These are phyloP conservation scores for Geotrypetes seraphini DNA, from an alignment of 2,797 vertebrate species.

Conservation along the genomic window DNA sequence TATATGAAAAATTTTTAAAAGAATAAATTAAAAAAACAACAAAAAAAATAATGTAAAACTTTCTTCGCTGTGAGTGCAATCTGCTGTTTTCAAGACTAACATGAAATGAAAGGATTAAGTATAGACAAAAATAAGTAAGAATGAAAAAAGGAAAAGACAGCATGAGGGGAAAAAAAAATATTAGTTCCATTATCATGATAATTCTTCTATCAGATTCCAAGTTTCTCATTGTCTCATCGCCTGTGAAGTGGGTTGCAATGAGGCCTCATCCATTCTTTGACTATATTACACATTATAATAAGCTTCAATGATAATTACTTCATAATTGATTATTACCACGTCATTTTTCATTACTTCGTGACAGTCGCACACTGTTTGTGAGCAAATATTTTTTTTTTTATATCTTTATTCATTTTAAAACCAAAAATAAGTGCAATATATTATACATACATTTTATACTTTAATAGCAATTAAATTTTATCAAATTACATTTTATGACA, in stretches of 20 bases:
- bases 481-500: too few relatives aligned
- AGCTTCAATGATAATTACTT: conserved; percentile 7
- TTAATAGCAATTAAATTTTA: too few relatives aligned
- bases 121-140: background rate
- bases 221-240: too few relatives aligned
- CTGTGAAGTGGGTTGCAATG: background rate
- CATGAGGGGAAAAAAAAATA: background rate
- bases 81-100: background rate
- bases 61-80: background rate
- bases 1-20: too few relatives aligned
- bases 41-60: accelerated
- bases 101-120: too few relatives aligned
- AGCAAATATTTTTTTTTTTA: too few relatives aligned
- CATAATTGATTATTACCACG: conserved; percentile 17
- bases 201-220: too few relatives aligned
- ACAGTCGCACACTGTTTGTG: conserved; percentile 21
- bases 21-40: too few relatives aligned
- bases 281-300: background rate
- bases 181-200: too few relatives aligned
- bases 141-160: background rate
- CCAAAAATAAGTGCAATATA: too few relatives aligned
- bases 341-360: conserved; percentile 5
- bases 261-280: background rate
- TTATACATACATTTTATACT: too few relatives aligned
- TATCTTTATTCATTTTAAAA: too few relatives aligned